Conservation (phyloP, 1,140 invertebrate species). For the Lanistes nyassanus region DNA sequence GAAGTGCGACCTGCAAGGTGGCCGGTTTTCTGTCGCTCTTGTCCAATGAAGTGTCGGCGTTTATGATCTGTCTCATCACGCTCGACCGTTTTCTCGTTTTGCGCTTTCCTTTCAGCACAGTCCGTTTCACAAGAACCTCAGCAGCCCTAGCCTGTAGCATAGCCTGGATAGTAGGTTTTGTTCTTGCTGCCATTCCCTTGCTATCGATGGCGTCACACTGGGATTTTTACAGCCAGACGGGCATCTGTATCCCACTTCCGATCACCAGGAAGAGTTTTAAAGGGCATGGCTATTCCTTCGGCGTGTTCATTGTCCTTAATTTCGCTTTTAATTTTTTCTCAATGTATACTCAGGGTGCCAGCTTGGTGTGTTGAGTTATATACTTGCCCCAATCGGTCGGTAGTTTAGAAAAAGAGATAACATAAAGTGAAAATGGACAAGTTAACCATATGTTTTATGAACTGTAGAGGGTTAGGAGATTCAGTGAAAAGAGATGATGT, state of each 20-base stretch:
- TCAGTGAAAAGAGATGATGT: no score
- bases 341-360: no score
- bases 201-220: constrained; percentile 13
- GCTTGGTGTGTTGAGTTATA: no score
- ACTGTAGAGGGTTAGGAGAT: no score
- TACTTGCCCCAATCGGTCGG: no score
- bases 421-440: no score
- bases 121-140: constrained; percentile 22
- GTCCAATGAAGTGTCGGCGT: constrained; percentile 45
- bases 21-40: constrained; percentile 47
- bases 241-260: constrained; percentile 36
- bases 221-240: constrained; percentile 36
- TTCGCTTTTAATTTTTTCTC: no score
- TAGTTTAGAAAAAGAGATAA: no score
- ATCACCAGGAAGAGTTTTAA: constrained; percentile 15
- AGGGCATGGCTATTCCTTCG: constrained; percentile 34
- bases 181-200: constrained; percentile 23
- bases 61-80: constrained; percentile 44
- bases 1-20: constrained; percentile 34
- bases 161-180: constrained; percentile 21
- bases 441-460: no score
- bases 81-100: constrained; percentile 46
- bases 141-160: neutral
- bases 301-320: constrained; percentile 37
- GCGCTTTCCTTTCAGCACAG: constrained; percentile 45